phyloP scores from a whole-genome alignment of 1,140 invertebrate genomes.

The Probaryconus sp. region DNA sequence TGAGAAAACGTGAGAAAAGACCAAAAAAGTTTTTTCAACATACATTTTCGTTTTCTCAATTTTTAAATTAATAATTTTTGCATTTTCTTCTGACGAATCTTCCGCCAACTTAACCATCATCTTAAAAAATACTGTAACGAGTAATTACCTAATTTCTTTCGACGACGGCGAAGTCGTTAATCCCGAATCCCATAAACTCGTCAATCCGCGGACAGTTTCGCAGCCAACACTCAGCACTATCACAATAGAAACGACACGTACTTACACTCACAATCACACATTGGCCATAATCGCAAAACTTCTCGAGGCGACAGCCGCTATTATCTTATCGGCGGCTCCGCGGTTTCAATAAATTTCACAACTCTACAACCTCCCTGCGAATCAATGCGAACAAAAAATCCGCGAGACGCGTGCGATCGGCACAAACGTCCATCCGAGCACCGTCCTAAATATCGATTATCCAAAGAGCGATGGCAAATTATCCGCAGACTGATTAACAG shows the following conservation, averaged over 20 bases:
- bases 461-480: conserved; percentile 17
- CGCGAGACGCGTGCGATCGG: not conserved
- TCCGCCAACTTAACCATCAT: no score
- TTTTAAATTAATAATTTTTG: no score
- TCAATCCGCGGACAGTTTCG: conserved; percentile 97
- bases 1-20: no score
- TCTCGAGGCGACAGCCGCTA: conserved; percentile 5
- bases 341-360: not conserved
- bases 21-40: no score
- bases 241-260: conserved; percentile 11
- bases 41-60: no score
- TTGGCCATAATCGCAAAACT: conserved; percentile 3
- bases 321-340: conserved; percentile 20
- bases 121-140: no score
- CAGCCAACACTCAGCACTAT: conserved; percentile 85
- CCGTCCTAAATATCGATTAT: conserved; percentile 47
- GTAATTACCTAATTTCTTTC: no score
- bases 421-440: conserved; percentile 4
- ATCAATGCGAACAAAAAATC: not conserved
- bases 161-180: no score
- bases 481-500: conserved; percentile 50
- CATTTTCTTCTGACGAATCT: no score
- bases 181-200: conserved; percentile 94
- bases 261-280: conserved; percentile 34
- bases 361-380: not conserved